phyloP scores from a whole-genome alignment of 2,113 vertebrate genomes.

The Rattus norvegicus region GRCr8 NC_086019.1:95140501-95141000 shows the following conservation, averaged over 20 bases:
- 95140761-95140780: constrained; percentile 42
- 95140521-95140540: constrained; percentile 31
- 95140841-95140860: constrained; percentile 59
- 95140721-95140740: not conserved
- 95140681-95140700: not conserved
- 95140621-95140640: not conserved
- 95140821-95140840: constrained; percentile 61
- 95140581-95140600: not conserved
- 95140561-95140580: not conserved
- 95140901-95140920: constrained; percentile 38
- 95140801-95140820: constrained; percentile 72
- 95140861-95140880: constrained; percentile 49
- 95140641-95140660: not conserved
- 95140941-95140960: not conserved
- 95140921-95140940: not conserved
- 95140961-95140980: not conserved
- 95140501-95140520: constrained; percentile 54
- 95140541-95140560: not conserved
- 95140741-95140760: not conserved
- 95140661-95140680: not conserved
- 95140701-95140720: not conserved
- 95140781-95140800: not conserved
- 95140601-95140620: not conserved
- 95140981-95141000: not conserved
- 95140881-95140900: constrained; percentile 37